These are phyloP conservation scores for Leucopternis melanops DNA, from an alignment of 2,113 vertebrate species.

Conservation along the genomic window DNA sequence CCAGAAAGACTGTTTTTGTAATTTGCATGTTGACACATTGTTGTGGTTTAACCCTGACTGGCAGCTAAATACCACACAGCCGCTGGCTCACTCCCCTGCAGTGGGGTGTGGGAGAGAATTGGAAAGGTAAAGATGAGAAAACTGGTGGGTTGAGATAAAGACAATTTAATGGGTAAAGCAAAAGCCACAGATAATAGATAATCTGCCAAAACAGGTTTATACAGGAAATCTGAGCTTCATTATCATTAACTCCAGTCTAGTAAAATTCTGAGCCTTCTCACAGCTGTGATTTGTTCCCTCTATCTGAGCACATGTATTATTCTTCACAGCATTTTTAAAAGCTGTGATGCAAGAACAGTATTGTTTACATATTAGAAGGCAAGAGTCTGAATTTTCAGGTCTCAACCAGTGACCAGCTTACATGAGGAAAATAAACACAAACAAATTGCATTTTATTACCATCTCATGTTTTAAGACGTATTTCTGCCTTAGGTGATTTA, in stretches of 20 bases:
- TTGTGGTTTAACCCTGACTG: background rate
- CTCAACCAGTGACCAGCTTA: background rate
- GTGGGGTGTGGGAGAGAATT: background rate
- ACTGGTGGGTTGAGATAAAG: background rate
- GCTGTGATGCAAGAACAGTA: background rate
- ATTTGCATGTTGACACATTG: background rate
- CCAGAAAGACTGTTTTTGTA: background rate
- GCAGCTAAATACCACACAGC: too few species aligned
- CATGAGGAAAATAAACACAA: background rate
- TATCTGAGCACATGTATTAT: background rate
- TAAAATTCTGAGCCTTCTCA: background rate
- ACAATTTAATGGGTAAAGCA: background rate
- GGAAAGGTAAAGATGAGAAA: too few species aligned
- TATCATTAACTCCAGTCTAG: background rate
- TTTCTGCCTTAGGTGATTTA: background rate
- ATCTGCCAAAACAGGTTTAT: background rate
- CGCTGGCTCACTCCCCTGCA: background rate
- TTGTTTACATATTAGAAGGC: background rate
- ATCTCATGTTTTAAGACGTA: background rate
- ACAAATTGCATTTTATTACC: background rate
- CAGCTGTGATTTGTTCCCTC: background rate
- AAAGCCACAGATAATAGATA: background rate
- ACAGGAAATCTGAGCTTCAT: background rate
- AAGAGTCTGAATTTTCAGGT: background rate
- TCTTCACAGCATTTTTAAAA: background rate